These are phyloP conservation scores for Episyrphus balteatus DNA, from an alignment of 1,140 invertebrate genomes.

Conservation along the genomic window DNA sequence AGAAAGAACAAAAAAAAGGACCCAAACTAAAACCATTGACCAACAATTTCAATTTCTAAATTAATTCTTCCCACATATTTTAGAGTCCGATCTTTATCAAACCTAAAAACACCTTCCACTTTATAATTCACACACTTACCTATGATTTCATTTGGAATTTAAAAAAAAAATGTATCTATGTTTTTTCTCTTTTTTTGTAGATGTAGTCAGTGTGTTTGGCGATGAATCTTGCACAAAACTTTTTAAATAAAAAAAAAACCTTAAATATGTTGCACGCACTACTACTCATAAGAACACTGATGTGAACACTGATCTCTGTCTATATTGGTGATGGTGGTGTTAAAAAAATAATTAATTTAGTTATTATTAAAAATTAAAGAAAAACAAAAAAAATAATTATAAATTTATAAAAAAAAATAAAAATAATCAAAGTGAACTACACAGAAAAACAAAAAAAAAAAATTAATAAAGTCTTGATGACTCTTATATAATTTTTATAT, in stretches of 20 bases:
- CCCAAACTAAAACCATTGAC: too few relatives aligned
- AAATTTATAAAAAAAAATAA: slow-evolving; percentile 8
- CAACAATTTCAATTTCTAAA: background rate
- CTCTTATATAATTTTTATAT: background rate
- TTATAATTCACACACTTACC: slow-evolving; percentile 9
- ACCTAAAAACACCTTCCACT: background rate
- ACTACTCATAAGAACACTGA: background rate
- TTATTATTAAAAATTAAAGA: slow-evolving; percentile 7
- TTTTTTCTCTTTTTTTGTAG: slow-evolving; percentile 53
- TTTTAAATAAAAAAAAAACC: slow-evolving; percentile 2
- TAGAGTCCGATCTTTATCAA: too few relatives aligned
- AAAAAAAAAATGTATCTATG: slow-evolving; percentile 13
- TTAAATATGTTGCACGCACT: background rate
- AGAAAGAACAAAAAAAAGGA: too few relatives aligned
- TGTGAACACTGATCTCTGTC: slow-evolving; percentile 1
- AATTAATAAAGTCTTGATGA: background rate
- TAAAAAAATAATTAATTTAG: background rate
- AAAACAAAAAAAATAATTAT: slow-evolving; percentile 11
- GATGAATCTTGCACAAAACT: slow-evolving; percentile 42
- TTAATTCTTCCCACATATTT: slow-evolving; percentile 2
- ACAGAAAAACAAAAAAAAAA: background rate
- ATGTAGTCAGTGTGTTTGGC: slow-evolving; percentile 69
- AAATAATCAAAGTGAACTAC: slow-evolving; percentile 11
- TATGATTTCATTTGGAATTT: slow-evolving; percentile 22
- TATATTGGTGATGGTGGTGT: slow-evolving; percentile 2